Base-by-base conservation (phyloP, 2,113 vertebrate genomes). In the Tychaedon coryphoeus region DNA sequence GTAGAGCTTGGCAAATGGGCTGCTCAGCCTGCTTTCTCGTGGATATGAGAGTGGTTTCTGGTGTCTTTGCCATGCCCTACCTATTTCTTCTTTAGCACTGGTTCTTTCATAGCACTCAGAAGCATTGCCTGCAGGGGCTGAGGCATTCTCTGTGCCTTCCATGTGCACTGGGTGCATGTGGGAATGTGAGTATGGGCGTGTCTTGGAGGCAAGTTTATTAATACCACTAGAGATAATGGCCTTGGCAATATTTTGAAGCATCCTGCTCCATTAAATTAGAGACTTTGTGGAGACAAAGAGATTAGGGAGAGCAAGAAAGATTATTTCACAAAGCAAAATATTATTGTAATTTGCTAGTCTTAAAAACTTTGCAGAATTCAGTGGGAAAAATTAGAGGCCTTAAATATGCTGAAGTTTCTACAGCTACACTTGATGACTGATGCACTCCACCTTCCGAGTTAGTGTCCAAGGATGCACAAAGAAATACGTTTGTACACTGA, bases 211-310 rank as follows among this genome's bases (percentile, higher is more conserved):
- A 90, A 29, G 56, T 92, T 88, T 87, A 89, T 96, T 92, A 95
- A 96, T 80, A 81, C 86, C 60, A 23, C 82, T 28, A 8, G 54
- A 96, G 90, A 92, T 97, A 96, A 96, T 95, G 94, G 77, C 62
- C 86, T 86, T 95, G 88, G 92, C 83, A 96, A 36, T 91, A 92
- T 95, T 79, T 93, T 13, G 88, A 88, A 88, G 88, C 86, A 91
- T 91, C 90, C 54, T 87, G 79, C 64, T 95, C 73, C 40, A 70
- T 84, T 95, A 95, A 92, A 92, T 95, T 93, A 96, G 82, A 95
- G 93, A 96, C 94, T 95, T 72, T 6, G 57, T 93, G 95, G 92
- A 92, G 91, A 91, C 92, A 82, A 93, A 96, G 95, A 94, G 96
- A 94, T 93, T 95, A 94, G 77, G 71, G 60, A 95, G 40, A 80